Percentiles rank a stretch among this genome's conserved stretches.
These are phyloP conservation scores for Tubulanus polymorphus DNA, from an alignment of 2,888 invertebrate genomes.

Conservation along the genomic window DNA sequence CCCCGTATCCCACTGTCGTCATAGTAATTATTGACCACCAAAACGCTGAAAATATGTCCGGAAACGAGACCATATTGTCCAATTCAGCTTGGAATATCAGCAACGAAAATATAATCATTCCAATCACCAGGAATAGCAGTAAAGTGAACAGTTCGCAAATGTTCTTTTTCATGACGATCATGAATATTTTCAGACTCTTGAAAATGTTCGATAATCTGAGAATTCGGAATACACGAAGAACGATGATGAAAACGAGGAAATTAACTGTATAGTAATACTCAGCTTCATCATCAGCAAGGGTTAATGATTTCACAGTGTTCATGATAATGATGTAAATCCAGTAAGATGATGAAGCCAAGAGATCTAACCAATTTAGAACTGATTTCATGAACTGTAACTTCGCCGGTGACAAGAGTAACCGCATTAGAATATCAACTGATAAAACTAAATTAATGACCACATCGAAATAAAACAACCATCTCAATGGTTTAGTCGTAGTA, in stretches of 20 bases:
- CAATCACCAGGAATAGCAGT: not conserved
- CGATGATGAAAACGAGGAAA: not conserved
- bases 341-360: not conserved
- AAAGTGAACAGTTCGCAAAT: not conserved
- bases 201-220: not conserved
- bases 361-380: not conserved
- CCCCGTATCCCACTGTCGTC: slow-evolving; percentile 1
- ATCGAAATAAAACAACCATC: too few relatives aligned
- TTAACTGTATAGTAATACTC: not conserved
- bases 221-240: not conserved
- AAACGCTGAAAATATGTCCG: not conserved
- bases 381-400: not conserved
- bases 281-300: not conserved
- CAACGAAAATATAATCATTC: not conserved
- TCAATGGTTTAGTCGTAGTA: too few relatives aligned
- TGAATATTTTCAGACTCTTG: not conserved
- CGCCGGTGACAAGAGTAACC: not conserved
- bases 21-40: slow-evolving; percentile 1
- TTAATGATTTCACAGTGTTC: too few relatives aligned
- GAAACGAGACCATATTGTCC: not conserved
- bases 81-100: not conserved
- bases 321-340: not conserved
- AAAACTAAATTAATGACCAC: not conserved
- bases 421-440: not conserved
- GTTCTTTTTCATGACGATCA: not conserved